phyloP scores from a whole-genome alignment of 2,113 vertebrate genomes.

The Cavia aperea region DNA sequence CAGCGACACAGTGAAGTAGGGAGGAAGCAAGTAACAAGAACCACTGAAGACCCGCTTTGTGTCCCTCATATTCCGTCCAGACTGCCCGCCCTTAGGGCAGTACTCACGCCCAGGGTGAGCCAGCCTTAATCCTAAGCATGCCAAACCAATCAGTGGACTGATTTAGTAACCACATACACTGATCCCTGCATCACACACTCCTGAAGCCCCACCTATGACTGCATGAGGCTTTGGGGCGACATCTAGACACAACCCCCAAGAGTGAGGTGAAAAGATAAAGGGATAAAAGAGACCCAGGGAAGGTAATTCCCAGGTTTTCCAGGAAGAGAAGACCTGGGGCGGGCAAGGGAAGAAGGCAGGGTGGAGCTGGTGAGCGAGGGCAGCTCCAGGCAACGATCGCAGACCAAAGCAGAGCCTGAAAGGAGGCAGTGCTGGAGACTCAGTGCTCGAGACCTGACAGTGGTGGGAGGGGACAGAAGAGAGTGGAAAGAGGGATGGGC shows the following conservation, averaged over 20 bases:
- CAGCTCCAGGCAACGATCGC: background rate
- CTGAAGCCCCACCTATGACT: background rate
- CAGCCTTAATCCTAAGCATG: background rate
- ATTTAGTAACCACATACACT: background rate
- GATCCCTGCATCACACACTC: background rate
- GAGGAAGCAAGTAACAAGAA: background rate
- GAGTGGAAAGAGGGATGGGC: background rate
- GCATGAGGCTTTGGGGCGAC: background rate
- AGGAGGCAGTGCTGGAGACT: background rate
- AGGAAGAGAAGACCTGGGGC: background rate
- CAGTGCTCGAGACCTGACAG: background rate
- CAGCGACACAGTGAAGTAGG: background rate
- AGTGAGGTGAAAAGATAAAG: background rate
- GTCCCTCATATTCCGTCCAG: background rate
- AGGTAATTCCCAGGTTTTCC: background rate
- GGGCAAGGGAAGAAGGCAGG: background rate
- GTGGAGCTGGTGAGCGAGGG: fast-evolving
- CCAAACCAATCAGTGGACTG: background rate
- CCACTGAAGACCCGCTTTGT: background rate
- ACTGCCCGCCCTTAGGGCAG: background rate
- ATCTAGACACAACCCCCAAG: background rate
- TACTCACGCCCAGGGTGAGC: background rate
- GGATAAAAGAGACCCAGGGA: background rate
- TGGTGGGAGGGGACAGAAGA: background rate
- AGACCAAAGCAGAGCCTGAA: background rate